Evolutionary conservation across 2,113 vertebrate species (phyloP), one percentile per base, ranked within the genome.

Genomic region (Solenodon paradoxus): DNA sequence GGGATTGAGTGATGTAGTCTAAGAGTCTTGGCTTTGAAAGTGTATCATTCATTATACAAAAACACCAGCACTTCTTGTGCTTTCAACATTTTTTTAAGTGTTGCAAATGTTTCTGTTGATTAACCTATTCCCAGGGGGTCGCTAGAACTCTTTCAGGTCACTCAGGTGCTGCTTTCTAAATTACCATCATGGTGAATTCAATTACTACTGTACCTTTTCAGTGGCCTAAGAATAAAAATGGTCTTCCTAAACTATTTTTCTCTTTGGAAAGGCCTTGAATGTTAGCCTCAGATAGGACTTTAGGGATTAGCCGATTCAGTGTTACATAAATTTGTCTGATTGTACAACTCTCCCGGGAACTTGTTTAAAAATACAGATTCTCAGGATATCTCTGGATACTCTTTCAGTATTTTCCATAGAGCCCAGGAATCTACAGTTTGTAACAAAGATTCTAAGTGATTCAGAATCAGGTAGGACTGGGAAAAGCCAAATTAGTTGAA

Each of bases 41-140:
- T 35, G 1, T 57, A 45, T 78, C 17, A 57, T 93, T 94, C 30
- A 35, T 68, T 96, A 57, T 55, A 69, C 3, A 38, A 69, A 28
- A 77, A 45, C 22, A 81, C 24, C 22, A 40, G 9, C 38, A 32
- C 66, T 84, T 40, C 12, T 84, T 45, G 84, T 83, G 40, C 35
- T 90, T 92, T 94, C 68, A 80, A 94, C 93, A 47, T 32, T 79
- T 75, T 94, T n/a, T n/a, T 92, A 86, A 96, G 72, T 89, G 92
- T 57, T 74, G 24, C 45, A 88, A 63, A 61, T 92, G 66, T 95
- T 86, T 95, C 10, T 95, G 35, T 93, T 93, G 79, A 77, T 71
- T 45, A 72, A 53, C 64, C 75, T 88, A 38, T 88, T 96, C 71
- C 77, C 38, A 71, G 9, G 13, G 7, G 40, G 17, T 63, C 35